Evolutionary conservation across 2,797 vertebrate genomes (phyloP), one percentile per base, ranked within the genome.

Genomic region (Gambusia yucatana): DNA sequence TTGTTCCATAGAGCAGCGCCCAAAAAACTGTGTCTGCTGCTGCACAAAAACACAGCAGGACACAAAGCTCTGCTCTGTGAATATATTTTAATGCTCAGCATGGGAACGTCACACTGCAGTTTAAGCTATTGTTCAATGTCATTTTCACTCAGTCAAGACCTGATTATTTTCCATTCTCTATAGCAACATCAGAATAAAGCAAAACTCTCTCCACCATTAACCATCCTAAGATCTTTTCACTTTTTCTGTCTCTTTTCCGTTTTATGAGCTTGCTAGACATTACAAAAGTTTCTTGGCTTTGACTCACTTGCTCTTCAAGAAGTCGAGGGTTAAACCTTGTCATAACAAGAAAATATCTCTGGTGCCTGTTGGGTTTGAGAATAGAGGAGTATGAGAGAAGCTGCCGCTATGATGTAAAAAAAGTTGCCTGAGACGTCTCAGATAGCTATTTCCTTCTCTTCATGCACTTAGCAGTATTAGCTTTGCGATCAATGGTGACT

Each of bases 351-450:
- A 91, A 80, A 82, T 84, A 88, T 87, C 87, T 87, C 83, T 91
- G 87, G 80, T 89, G 91, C 71, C 82, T 79, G 81, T 71, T 85
- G 76, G 59, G 72, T 83, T 82, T 75, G 33, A 87, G 82, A 82
- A 76, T 44, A 85, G 85, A 87, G 77, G 76, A 84, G 81, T 43
- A 72, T 90, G 75, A 80, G 61, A 81, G 84, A 76, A 85, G 79
- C 30, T 61, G n/a, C 55, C 33, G 79, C 85, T 92, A 90, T 84
- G 88, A 90, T 85, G 84, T 86, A 33, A 16, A 78, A 81, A 78
- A 81, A 57, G 73, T 83, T 89, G 82, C 87, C 86, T 93, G 94
- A 84, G 67, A 77, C 82, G 86, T 80, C 86, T 93, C 95, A 95
- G 88, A 88, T 95, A 93, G 91, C 73, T 81, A 52, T 77, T 86